phyloP scores from a whole-genome alignment of 2,888 invertebrate genomes.

The Hydroisotoma schaefferi region DNA sequence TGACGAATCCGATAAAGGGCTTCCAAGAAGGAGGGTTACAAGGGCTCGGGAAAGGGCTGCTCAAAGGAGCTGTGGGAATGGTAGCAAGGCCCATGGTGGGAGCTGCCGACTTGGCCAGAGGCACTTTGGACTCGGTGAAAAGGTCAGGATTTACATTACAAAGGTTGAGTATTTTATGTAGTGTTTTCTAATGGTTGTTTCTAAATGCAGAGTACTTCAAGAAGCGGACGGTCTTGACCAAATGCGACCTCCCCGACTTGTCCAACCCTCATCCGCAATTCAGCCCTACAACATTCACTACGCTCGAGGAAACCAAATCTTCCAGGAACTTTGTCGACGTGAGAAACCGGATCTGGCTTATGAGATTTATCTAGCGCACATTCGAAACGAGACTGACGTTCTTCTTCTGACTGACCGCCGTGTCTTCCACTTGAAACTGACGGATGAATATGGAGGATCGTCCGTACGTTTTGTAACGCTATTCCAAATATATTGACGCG shows the following conservation, averaged over 20 bases:
- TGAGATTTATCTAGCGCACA: background rate
- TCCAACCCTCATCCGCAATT: background rate
- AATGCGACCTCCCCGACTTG: background rate
- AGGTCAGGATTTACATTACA: background rate
- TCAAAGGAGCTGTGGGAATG: background rate
- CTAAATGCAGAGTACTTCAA: background rate
- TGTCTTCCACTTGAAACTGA: background rate
- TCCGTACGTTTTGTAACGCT: background rate
- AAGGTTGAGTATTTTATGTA: no score
- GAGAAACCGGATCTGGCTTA: background rate
- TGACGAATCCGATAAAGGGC: background rate
- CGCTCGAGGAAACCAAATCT: background rate
- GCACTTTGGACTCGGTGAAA: background rate
- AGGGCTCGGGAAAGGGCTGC: slow-evolving; percentile 1
- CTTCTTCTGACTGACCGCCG: background rate
- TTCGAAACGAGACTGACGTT: background rate
- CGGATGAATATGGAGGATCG: background rate
- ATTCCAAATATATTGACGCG: no score
- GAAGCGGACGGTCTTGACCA: background rate
- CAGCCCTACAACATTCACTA: background rate
- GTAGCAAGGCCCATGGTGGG: background rate
- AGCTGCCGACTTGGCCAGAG: background rate
- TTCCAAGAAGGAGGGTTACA: background rate
- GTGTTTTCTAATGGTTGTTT: background rate
- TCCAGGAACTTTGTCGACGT: background rate